These are phyloP conservation scores for Neocrepidodera transversa DNA, from an alignment of 2,888 invertebrate genomes.

Conservation along the genomic window DNA sequence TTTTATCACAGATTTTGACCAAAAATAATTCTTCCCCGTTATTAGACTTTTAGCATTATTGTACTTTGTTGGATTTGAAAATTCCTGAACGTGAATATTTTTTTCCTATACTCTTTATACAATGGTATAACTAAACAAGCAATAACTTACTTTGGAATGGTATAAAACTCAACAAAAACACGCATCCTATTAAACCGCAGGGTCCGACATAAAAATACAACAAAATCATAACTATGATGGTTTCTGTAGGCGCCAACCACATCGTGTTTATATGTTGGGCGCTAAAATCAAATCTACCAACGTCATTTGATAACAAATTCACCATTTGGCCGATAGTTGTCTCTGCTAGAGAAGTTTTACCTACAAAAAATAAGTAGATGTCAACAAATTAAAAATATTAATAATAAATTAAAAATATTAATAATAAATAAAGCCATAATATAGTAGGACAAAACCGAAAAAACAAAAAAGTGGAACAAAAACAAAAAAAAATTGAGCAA, in stretches of 20 bases:
- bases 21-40: too few species aligned
- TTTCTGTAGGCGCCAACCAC: constrained; percentile 74
- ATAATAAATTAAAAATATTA: background rate
- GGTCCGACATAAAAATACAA: constrained; percentile 59
- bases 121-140: too few species aligned
- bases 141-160: constrained; percentile 55
- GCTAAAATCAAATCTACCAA: constrained; percentile 82
- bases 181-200: constrained; percentile 57
- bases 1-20: too few species aligned
- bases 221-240: constrained; percentile 64
- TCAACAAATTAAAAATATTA: background rate
- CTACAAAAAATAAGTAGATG: background rate
- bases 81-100: too few species aligned
- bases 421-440: too few species aligned
- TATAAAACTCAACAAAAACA: constrained; percentile 53
- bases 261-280: constrained; percentile 80
- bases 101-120: too few species aligned
- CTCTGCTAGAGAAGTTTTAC: constrained; percentile 34
- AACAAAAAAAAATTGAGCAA: too few species aligned
- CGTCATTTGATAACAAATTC: constrained; percentile 56
- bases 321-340: constrained; percentile 48
- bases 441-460: too few species aligned
- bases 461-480: too few species aligned
- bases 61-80: too few species aligned
- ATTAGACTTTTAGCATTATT: too few species aligned